Base-by-base conservation (phyloP, 1,140 invertebrate genomes). In the Coptotermes formosanus region DNA sequence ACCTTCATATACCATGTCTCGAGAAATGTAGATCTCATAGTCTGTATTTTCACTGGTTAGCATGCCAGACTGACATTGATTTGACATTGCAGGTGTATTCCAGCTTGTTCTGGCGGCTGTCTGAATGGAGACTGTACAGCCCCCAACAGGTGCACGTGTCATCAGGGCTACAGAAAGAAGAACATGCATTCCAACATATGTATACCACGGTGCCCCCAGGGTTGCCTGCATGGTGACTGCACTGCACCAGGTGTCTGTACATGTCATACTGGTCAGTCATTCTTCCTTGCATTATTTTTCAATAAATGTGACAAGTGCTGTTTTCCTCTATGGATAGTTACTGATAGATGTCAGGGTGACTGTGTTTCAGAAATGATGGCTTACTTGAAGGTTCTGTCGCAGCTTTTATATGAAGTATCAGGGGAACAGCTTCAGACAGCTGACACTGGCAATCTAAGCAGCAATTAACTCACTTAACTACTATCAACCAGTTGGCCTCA, bases 141-240 rank as follows among this genome's bases (percentile, higher is more conserved):
- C 1, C 90, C 91, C 3, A 89, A 90, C 55, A 87, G 90, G 4
- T 94, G 95, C 89, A 90, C 91, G 2, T 96, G 95, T 88, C 92
- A 92, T 82, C 89, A 92, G n/a, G 95, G 95, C 3, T 96, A 93
- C 89, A 85, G 64, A 8, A 75, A 64, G 21, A 64, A 75, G n/a
- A 75, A 85, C 48, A 4, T 19, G n/a, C 88, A 90, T 14, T 81
- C n/a, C 8, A 89, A 90, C 19, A 86, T 88, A 8, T 92, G 91
- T 86, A 87, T 88, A 4, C 89, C 91, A 0, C 84, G 89, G 25
- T 92, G 91, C 86, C 89, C 91, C 82, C 89, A 90, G 12, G 90
- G 90, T 1, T 92, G 91, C 82, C 84, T 87, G 0, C 89, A 92
- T 85, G 91, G 91, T 0, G 87, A 88, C 1, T 92, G 91, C 84